Percentiles rank a stretch among this genome's conserved stretches.
Conservation (phyloP, 53 echinoderm and acorn worm species). For the Temnopleurus reevesii region DNA sequence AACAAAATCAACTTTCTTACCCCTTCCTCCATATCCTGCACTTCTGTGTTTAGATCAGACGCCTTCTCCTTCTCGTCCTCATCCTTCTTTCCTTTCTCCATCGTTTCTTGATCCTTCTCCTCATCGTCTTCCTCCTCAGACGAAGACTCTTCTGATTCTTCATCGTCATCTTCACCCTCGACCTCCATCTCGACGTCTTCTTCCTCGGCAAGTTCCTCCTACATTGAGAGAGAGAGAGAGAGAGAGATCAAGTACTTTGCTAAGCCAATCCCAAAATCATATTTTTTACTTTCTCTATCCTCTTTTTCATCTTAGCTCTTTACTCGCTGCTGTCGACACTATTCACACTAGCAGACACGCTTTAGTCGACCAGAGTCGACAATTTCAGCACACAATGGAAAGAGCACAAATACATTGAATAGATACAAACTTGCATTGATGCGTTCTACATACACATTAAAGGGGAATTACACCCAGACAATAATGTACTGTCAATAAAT, state of each 20-base stretch:
- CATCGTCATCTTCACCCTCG: conserved; percentile 73
- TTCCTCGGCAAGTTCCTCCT: conserved; percentile 80
- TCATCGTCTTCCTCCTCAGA: conserved; percentile 48
- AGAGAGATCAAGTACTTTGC: not conserved
- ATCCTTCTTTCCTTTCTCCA: conserved; percentile 46
- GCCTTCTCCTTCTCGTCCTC: conserved; percentile 59
- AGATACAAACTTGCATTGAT: too few relatives aligned
- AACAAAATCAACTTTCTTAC: conserved; percentile 47
- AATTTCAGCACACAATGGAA: too few relatives aligned
- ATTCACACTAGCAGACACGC: too few relatives aligned
- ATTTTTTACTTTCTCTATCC: too few relatives aligned
- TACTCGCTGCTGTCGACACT: too few relatives aligned
- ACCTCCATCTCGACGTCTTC: conserved; percentile 96
- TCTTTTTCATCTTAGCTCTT: too few relatives aligned
- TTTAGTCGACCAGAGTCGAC: too few relatives aligned
- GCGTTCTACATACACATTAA: too few relatives aligned
- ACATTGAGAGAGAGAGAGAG: not conserved
- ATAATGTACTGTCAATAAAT: too few relatives aligned
- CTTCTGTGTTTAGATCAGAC: conserved; percentile 77
- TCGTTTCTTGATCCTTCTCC: conserved; percentile 47
- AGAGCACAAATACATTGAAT: too few relatives aligned
- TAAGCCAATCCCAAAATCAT: too few relatives aligned
- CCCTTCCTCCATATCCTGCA: conserved; percentile 94
- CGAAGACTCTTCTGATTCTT: not conserved
- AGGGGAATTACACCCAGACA: too few relatives aligned